Percentiles rank a stretch among this genome's conserved stretches.
phyloP scores from a whole-genome alignment of 2,113 vertebrate species.

The zebrafish (Danio rerio) region GRCz12tu NC_133199.1:11600501-11601000 shows the following conservation, averaged over 20 bases:
- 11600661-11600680: not conserved
- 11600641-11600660: not conserved
- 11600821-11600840: slow-evolving; percentile 2
- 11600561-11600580: not conserved
- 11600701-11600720: not conserved
- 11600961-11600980: not conserved
- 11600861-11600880: slow-evolving; percentile 16
- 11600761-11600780: not conserved
- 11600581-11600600: not conserved
- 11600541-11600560: not conserved
- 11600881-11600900: slow-evolving; percentile 44
- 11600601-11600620: slow-evolving; percentile 10
- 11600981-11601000: not conserved
- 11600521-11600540: not conserved
- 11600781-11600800: slow-evolving; percentile 22
- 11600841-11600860: slow-evolving; percentile 27
- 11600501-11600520: slow-evolving; percentile 7
- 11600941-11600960: slow-evolving; percentile 2
- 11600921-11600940: slow-evolving; percentile 22
- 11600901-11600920: slow-evolving; percentile 26
- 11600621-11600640: not conserved
- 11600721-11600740: not conserved
- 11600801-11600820: not conserved
- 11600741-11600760: not conserved
- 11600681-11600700: slow-evolving; percentile 1